Evolutionary conservation across 2,113 vertebrate species (phyloP), one percentile per base, ranked within the genome.

Genomic region (Chaetodon trifascialis): DNA sequence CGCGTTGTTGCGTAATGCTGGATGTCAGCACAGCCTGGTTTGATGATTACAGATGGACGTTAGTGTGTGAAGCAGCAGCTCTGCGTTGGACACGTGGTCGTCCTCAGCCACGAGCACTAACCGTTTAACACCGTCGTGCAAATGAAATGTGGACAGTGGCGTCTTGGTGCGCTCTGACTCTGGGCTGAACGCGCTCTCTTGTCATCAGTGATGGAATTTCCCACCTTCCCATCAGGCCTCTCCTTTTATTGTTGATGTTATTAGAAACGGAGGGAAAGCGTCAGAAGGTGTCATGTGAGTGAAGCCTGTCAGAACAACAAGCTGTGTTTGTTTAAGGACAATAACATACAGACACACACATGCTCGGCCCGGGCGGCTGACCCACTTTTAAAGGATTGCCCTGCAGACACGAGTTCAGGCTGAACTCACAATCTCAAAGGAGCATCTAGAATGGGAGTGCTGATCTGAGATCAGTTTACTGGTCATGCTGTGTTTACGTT

Each of bases 91-190:
- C 44, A 49, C 56, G 38, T 62, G 15, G 23, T 16, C 6, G 12
- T 42, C 34, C 10, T 4, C 66, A 46, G 42, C 68, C 67, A 72
- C 49, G 36, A 73, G 23, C 58, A 36, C 21, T 4, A 15, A 54
- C 30, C 30, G 12, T 78, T 77, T 82, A 79, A 85, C 84, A 92
- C 34, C 17, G 55, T 9, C 36, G 59, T 64, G 75, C 84, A 89
- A 94, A 92, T 93, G 52, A 91, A 88, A 83, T 62, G 58, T 51
- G 52, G 77, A 66, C 58, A 59, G 62, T 83, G 59, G 64, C 78
- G 83, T 71, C 68, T 73, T 49, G 21, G 69, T 73, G 79, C 38
- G 51, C 23, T 82, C 40, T 63, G 46, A 71, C 34, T 52, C 44
- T 30, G 52, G 49, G 42, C 44, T 55, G 8, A n/a, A 25, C 51